Evolutionary conservation across 2,113 vertebrate species (phyloP), one percentile per base, ranked within the genome.

Genomic region (Danio rerio): DNA sequence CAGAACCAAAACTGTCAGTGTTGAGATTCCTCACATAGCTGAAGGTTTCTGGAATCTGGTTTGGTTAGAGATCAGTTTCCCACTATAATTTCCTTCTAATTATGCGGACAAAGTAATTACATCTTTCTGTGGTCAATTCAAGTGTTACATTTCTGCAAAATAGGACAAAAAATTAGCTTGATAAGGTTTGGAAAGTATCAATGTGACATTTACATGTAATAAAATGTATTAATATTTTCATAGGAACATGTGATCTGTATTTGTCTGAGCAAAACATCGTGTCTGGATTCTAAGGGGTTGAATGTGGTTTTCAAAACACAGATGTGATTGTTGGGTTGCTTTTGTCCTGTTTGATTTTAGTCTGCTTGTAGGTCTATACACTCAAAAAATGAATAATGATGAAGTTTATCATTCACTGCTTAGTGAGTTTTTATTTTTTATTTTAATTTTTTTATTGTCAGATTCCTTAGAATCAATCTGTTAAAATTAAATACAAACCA

Each of bases 11-110:
- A 21, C n/a, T 45, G 71, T 66, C 71, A 83, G 56, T 49, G 53
- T 42, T 31, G 66, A 45, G 70, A 87, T 85, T 87, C 83, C 59
- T 59, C 55, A 62, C 83, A 81, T 86, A 56, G 72, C 77, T 71
- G 21, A 61, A 6, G 7, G 18, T 16, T 71, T 21, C 40, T 59
- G 68, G 71, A 72, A 83, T 71, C 40, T 58, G 18, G 65, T 21
- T 81, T 74, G 21, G 61, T 42, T 42, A 43, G 70, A 56, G 75
- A 77, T 59, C 42, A 8, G 59, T 75, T 75, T 65, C 62, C 81
- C 69, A 43, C 58, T 65, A 20, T 18, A 61, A 55, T 20, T 43
- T 59, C 52, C 50, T 15, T 18, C 8, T 49, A 69, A 74, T 58
- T 52, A 74, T 13, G 8, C 42, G 47, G 20, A 15, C 31, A 8